phyloP scores from a whole-genome alignment of 1,140 invertebrate genomes.

The Pseudomyrmex sp. region DNA sequence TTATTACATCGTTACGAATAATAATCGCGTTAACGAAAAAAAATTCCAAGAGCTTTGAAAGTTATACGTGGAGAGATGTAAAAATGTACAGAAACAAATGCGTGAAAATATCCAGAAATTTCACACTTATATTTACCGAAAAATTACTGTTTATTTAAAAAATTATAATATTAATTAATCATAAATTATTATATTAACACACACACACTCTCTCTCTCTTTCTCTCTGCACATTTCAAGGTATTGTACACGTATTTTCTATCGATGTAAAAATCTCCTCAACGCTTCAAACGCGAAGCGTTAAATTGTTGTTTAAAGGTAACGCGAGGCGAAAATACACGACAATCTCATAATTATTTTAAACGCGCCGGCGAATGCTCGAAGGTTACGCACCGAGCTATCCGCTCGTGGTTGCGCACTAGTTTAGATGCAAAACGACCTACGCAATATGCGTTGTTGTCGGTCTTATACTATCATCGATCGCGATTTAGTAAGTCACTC shows the following conservation, averaged over 20 bases:
- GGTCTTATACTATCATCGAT: constrained; percentile 3
- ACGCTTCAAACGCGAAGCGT: not conserved
- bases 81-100: not conserved
- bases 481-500: not conserved
- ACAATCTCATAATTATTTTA: constrained; percentile 33
- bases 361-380: not conserved
- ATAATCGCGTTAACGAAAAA: constrained; percentile 3
- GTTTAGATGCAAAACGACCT: constrained; percentile 2
- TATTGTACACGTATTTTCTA: not conserved
- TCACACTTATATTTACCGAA: too few relatives aligned
- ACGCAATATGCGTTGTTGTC: not conserved
- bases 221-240: too few relatives aligned
- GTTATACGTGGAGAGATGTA: too few relatives aligned
- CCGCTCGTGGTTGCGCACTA: not conserved
- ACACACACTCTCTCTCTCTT: too few relatives aligned
- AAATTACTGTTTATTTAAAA: too few relatives aligned
- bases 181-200: too few relatives aligned
- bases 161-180: too few relatives aligned
- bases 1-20: not conserved
- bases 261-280: not conserved
- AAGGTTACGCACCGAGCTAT: constrained; percentile 46
- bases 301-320: not conserved
- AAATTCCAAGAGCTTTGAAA: too few relatives aligned
- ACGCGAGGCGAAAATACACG: not conserved
- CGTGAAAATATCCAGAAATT: not conserved